Base-by-base conservation (phyloP, 2,888 invertebrate genomes). In the Diadegma fenestrale region DNA sequence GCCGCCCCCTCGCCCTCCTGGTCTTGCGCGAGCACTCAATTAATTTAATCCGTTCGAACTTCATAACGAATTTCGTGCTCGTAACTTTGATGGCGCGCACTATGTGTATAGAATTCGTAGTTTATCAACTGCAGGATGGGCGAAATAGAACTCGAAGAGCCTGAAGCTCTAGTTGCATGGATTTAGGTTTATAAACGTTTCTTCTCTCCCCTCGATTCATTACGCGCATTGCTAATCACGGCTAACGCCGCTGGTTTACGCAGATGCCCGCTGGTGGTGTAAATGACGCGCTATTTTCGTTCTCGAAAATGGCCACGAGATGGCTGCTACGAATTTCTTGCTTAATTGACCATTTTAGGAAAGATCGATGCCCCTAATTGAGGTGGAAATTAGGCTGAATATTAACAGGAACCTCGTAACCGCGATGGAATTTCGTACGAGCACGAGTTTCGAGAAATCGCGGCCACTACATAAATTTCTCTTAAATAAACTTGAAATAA, bases 31-130 rank as follows among this genome's bases (percentile, higher is more conserved):
- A 71, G 54, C 45, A 64, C 64, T 81, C 85, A 81, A 82, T 85
- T 85, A 82, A 85, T 81, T 81, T 78, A 73, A 81, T 85, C 78
- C 78, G 63, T 75, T 45, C 78, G 64, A 79, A 78, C 75, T 81
- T 69, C 81, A 81, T 79, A 73, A 78, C 73, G 69, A 73, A 85
- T 85, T 77, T 81, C 69, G 71, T 61, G 63, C 54, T 14, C 54
- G 19, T 19, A 51, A 64, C 54, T 85, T 69, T 33, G 45, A 17
- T 51, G n/a, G n/a, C n/a, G n/a, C n/a, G 51, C 64, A 43, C 30
- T 48, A 6, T 6, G 58, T 26, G 14, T 58, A 58, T 58, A 12
- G 45, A 66, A 22, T 63, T 61, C 48, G 66, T 81, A 54, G 63
- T 72, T 45, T 54, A 73, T 68, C 72, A 41, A 63, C 61, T 63